Conservation (phyloP, 37 sponge, comb jelly and placozoan species). For the Haliclona indistincta region DNA sequence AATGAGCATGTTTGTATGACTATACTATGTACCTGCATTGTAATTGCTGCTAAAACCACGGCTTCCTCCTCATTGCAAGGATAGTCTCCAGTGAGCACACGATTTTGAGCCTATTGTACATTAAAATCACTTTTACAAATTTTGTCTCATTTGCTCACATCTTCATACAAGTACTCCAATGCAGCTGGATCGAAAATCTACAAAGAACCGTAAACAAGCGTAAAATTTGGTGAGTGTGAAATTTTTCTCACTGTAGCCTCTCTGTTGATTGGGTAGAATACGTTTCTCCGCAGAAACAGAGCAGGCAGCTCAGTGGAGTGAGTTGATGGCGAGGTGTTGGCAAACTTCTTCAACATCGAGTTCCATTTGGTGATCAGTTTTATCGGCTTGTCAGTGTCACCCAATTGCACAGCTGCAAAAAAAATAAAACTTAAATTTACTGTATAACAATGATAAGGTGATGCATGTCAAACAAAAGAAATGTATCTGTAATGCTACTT, state of each 20-base stretch:
- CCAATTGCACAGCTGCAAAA: slow-evolving; percentile 56
- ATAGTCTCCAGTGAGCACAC: slow-evolving; percentile 65
- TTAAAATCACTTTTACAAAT: too few relatives aligned
- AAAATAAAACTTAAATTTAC: too few relatives aligned
- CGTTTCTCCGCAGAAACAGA: slow-evolving; percentile 56
- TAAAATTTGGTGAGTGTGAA: background rate
- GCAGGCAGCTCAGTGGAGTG: slow-evolving; percentile 30
- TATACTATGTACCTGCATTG: slow-evolving; percentile 42
- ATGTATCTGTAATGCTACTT: too few relatives aligned
- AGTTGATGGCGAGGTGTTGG: background rate
- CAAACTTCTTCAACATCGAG: slow-evolving; percentile 25
- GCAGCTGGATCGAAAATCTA: slow-evolving; percentile 47
- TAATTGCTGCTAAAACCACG: slow-evolving; percentile 60
- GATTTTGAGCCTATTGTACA: slow-evolving; percentile 57
- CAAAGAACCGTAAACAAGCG: too few relatives aligned
- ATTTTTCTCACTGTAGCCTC: slow-evolving; percentile 32
- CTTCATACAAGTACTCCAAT: slow-evolving; percentile 53
- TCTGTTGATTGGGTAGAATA: slow-evolving; percentile 33
- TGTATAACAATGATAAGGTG: too few relatives aligned
- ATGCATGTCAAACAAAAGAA: too few relatives aligned
- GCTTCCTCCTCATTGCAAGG: slow-evolving; percentile 72
- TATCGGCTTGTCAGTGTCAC: slow-evolving; percentile 69
- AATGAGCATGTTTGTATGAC: background rate
- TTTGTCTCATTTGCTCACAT: slow-evolving; percentile 48
- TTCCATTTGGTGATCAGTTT: slow-evolving; percentile 51